Percentiles rank a stretch among this genome's conserved stretches.
Conservation (phyloP, 2,888 invertebrate genomes). For the Drosophila mayaguana region DNA sequence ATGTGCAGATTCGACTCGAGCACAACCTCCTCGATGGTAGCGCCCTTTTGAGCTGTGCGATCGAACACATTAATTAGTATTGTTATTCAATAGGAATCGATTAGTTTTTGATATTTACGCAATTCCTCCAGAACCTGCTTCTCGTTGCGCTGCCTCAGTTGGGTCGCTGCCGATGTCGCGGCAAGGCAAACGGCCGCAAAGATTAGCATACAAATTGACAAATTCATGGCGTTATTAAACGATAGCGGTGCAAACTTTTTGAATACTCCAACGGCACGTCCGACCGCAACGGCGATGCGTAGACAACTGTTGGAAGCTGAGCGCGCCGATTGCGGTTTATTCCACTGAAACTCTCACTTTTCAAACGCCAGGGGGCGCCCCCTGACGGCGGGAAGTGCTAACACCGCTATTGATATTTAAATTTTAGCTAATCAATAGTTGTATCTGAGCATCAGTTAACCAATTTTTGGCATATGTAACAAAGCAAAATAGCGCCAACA, state of each 20-base stretch:
- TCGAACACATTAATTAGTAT: conserved; percentile 2
- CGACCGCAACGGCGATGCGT: conserved; percentile 36
- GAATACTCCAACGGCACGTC: conserved; percentile 60
- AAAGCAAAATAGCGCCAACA: conserved; percentile 20
- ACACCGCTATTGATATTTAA: conserved; percentile 68
- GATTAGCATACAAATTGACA: conserved; percentile 58
- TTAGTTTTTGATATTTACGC: conserved; percentile 66
- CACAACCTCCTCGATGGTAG: conserved; percentile 86
- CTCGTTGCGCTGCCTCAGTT: conserved; percentile 71
- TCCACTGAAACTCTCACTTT: conserved; percentile 68
- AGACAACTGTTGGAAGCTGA: conserved; percentile 52
- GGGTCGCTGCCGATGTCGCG: conserved; percentile 60
- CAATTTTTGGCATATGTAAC: conserved; percentile 69
- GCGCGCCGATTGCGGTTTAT: conserved; percentile 42
- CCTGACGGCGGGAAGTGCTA: conserved; percentile 40
- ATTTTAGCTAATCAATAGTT: conserved; percentile 20
- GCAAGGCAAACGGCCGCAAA: conserved; percentile 51
- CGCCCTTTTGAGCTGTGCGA: conserved; percentile 70
- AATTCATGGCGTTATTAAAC: conserved; percentile 57
- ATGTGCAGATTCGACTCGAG: conserved; percentile 86
- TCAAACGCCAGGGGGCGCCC: conserved; percentile 59
- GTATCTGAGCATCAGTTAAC: conserved; percentile 14
- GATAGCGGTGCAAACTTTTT: conserved; percentile 1
- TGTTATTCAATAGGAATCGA: conserved; percentile 15
- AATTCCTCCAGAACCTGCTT: conserved; percentile 73